Percentiles rank a stretch among this genome's conserved stretches.
Evolutionary conservation across 1,140 invertebrate genomes (phyloP).

Genomic region (Telenomus remus): DNA sequence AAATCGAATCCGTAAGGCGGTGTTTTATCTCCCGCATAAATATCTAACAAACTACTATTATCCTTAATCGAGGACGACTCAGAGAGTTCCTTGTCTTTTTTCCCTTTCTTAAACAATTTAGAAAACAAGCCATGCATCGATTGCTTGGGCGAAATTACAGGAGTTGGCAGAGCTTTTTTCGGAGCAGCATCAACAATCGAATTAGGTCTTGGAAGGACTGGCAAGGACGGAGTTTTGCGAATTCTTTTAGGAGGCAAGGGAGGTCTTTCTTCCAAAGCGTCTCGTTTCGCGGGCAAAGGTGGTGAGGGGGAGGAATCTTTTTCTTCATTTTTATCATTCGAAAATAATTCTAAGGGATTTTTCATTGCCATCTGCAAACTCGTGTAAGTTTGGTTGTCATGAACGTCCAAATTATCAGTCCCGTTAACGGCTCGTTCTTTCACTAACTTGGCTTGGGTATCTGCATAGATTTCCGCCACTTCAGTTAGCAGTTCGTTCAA

Average conservation of each 20-base stretch:
- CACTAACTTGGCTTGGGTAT: conserved; percentile 76
- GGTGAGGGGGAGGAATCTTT: conserved; percentile 69
- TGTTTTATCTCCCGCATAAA: conserved; percentile 63
- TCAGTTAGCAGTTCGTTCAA: conserved; percentile 81
- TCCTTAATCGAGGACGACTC: conserved; percentile 26
- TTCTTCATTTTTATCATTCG: conserved; percentile 74
- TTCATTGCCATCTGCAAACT: conserved; percentile 90
- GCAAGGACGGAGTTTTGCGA: conserved; percentile 78
- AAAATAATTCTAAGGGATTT: conserved; percentile 82
- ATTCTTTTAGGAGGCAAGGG: conserved; percentile 87
- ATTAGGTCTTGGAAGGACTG: conserved; percentile 66
- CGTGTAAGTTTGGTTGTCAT: conserved; percentile 86
- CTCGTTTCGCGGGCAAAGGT: conserved; percentile 70
- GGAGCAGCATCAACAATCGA: conserved; percentile 60
- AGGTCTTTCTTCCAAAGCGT: conserved; percentile 79
- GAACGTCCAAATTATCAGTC: conserved; percentile 77
- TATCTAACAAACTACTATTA: conserved; percentile 37
- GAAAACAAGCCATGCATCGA: conserved; percentile 81
- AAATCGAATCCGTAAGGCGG: conserved; percentile 76
- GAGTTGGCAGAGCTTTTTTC: conserved; percentile 70
- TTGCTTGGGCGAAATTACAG: conserved; percentile 75
- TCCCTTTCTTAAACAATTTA: conserved; percentile 78
- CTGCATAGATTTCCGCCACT: conserved; percentile 85
- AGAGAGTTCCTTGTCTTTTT: conserved; percentile 70
- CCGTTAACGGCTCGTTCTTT: conserved; percentile 23